Evolutionary conservation across 2,113 vertebrate species (phyloP).

Genomic region (Elgaria multicarinata): DNA sequence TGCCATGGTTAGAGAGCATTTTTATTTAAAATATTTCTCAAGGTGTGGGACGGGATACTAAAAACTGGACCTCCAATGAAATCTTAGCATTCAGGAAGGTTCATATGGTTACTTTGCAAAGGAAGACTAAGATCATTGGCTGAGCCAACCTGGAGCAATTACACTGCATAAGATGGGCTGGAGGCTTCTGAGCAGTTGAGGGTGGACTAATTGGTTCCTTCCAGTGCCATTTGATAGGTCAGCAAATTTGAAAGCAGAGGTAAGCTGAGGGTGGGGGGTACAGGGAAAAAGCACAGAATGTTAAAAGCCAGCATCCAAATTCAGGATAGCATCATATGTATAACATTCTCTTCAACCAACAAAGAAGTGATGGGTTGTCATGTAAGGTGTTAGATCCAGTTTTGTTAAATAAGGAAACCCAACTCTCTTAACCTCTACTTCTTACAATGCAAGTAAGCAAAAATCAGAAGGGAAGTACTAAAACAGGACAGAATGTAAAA

Average conservation of each 20-base stretch:
- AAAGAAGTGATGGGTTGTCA: not conserved
- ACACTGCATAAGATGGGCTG: not conserved
- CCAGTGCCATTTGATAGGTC: not conserved
- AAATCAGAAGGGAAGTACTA: no score
- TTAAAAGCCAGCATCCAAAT: not conserved
- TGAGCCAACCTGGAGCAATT: not conserved
- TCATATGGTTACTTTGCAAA: not conserved
- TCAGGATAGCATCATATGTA: not conserved
- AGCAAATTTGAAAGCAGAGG: not conserved
- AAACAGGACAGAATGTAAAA: no score
- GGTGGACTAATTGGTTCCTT: not conserved
- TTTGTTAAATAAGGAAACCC: not conserved
- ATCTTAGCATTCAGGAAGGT: not conserved
- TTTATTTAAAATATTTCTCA: not conserved
- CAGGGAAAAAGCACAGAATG: not conserved
- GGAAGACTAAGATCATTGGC: not conserved
- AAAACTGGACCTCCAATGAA: not conserved
- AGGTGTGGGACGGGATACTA: not conserved
- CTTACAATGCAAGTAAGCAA: no score
- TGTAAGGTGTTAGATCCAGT: not conserved
- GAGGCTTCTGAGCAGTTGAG: no score
- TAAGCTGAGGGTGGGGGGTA: no score
- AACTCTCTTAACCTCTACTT: not conserved
- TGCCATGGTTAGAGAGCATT: not conserved
- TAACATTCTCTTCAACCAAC: not conserved